Evolutionary conservation across 2,113 vertebrate species (phyloP), one percentile per base, ranked within the genome.

Genomic region (Carassius gibelio): DNA sequence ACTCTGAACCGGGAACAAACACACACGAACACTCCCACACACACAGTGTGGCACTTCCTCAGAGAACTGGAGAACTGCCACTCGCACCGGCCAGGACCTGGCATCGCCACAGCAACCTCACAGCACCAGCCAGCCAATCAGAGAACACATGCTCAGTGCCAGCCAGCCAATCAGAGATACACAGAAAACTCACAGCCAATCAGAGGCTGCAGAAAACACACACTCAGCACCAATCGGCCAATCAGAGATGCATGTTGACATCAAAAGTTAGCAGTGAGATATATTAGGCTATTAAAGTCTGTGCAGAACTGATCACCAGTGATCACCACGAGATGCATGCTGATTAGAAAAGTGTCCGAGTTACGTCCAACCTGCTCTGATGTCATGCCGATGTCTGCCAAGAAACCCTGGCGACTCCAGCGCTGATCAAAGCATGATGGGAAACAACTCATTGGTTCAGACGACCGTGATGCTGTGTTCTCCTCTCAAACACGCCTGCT

Each of bases 101-200:
- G 83, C 75, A 84, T 26, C 48, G 21, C 75, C 30, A 77, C 83
- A 23, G 30, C 48, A 57, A 77, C 83, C 62, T 66, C 62, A 55
- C 45, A 5, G 36, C 26, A 11, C 30, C 30, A 30, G 21, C 30
- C 59, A 62, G 59, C 72, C 83, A 76, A 75, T 75, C 42, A 50
- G 42, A 74, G 38, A 13, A 75, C 17, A 69, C 8, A 42, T 3
- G 0, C 34, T 42, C 34, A 42, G 17, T 8, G 21, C 8, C 17
- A 71, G 0, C 0, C 68, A 71, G 68, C 68, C 68, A 71, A 71
- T 69, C 45, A 13, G 3, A 50, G 30, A 26, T 26, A 26, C 26
- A 26, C 26, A 26, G 26, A 26, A 26, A 26, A 26, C 26, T 26
- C 26, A 26, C 26, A 69, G 14, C 68, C 34, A 69, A 72, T 72